Percentiles rank a stretch among this genome's conserved stretches.
Evolutionary conservation across 2,888 invertebrate species (phyloP).

Genomic region (Diarsia dahlii): DNA sequence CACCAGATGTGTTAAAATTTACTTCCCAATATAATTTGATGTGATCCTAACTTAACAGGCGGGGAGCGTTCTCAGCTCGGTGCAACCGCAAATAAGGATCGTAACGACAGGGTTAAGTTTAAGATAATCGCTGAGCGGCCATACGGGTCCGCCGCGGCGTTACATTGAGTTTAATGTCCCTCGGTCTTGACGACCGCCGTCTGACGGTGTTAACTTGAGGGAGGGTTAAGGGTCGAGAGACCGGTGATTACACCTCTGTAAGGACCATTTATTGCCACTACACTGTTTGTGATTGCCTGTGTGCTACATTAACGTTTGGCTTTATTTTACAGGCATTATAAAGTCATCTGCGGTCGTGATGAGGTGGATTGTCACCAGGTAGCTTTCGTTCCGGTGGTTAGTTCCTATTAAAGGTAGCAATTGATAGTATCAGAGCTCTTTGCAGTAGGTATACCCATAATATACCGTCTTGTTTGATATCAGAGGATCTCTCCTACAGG

Average conservation of each 20-base stretch:
- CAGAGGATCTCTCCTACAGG: not conserved
- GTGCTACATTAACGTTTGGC: conserved; percentile 63
- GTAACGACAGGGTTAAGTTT: conserved; percentile 87
- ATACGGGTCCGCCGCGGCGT: conserved; percentile 76
- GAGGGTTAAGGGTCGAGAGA: conserved; percentile 75
- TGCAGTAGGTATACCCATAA: not conserved
- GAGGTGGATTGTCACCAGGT: conserved; percentile 27
- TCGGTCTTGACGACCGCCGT: conserved; percentile 79
- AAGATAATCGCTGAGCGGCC: conserved; percentile 85
- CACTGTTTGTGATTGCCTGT: conserved; percentile 78
- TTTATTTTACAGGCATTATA: conserved; percentile 60
- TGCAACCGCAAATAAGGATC: conserved; percentile 85
- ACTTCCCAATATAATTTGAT: conserved; percentile 65
- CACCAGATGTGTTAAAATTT: conserved; percentile 63
- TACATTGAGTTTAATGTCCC: conserved; percentile 84
- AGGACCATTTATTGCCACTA: conserved; percentile 75
- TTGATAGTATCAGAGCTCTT: not conserved
- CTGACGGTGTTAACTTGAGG: conserved; percentile 76
- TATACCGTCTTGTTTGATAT: not conserved
- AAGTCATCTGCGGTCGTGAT: conserved; percentile 54
- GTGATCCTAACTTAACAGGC: conserved; percentile 71
- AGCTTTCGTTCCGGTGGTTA: conserved; percentile 9
- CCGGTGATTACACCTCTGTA: conserved; percentile 76
- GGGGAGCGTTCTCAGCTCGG: conserved; percentile 71
- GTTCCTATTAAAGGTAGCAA: conserved; percentile 6